These are phyloP conservation scores for Raja brachyura DNA, from an alignment of 2,113 vertebrate genomes.

Conservation along the genomic window DNA sequence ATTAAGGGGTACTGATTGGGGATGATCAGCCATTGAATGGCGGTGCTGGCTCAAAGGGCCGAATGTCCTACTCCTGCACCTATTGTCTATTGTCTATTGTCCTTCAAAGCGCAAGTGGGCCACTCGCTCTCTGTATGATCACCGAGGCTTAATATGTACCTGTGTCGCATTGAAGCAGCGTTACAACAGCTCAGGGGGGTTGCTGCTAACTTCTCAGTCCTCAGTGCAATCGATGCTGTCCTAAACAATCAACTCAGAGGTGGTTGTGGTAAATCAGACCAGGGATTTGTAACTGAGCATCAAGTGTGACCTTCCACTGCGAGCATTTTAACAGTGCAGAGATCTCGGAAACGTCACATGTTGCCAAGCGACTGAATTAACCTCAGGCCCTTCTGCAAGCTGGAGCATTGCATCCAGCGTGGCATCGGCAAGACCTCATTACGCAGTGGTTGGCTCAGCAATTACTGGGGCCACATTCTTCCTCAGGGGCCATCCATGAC, in stretches of 20 bases:
- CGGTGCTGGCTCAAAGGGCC: too few species aligned
- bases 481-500: neutral
- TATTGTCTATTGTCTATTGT: too few species aligned
- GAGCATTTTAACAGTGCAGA: neutral
- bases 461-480: neutral
- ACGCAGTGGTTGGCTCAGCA: too few species aligned
- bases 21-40: too few species aligned
- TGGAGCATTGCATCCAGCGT: neutral
- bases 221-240: neutral
- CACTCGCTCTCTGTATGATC: neutral
- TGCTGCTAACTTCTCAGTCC: neutral
- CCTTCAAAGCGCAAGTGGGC: too few species aligned
- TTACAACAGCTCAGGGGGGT: neutral
- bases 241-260: neutral
- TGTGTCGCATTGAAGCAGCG: neutral
- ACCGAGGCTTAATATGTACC: neutral
- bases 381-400: neutral
- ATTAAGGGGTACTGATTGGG: too few species aligned
- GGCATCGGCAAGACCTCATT: neutral
- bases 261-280: neutral
- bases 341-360: too few species aligned
- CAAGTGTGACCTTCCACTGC: neutral
- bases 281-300: neutral
- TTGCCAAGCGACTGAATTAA: neutral
- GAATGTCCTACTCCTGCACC: too few species aligned